Evolutionary conservation across 2,797 vertebrate species (phyloP).

Genomic region (Hirundo rustica): DNA sequence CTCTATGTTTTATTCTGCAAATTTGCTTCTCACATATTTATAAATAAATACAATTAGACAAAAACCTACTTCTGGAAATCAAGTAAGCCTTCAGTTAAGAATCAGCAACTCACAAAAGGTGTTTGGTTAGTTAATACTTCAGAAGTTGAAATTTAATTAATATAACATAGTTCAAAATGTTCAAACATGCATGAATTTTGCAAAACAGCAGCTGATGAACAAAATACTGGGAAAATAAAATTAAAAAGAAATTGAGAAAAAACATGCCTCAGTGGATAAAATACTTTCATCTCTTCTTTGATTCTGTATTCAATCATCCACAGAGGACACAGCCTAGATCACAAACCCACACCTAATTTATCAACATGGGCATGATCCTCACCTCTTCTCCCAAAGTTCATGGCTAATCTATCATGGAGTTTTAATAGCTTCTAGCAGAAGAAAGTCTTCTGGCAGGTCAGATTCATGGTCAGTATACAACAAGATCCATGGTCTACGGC

Average conservation of each 20-base stretch:
- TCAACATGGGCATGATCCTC: not conserved
- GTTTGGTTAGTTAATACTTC: constrained; percentile 10
- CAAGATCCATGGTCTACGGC: not conserved
- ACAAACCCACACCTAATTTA: not conserved
- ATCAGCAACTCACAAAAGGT: constrained; percentile 14
- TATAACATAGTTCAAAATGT: not conserved
- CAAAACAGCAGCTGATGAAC: not conserved
- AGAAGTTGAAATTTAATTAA: constrained; percentile 29
- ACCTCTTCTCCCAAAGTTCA: not conserved
- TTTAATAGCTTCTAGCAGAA: not conserved
- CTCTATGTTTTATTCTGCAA: not conserved
- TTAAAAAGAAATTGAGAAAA: not conserved
- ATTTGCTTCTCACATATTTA: not conserved
- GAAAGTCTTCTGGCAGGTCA: not conserved
- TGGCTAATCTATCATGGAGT: not conserved
- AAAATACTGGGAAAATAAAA: not conserved
- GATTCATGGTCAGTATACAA: not conserved
- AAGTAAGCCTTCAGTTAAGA: constrained; percentile 16
- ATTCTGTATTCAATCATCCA: not conserved
- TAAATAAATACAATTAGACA: constrained; percentile 18
- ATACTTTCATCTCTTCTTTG: constrained; percentile 1
- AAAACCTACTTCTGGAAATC: constrained; percentile 6
- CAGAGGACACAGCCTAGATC: not conserved
- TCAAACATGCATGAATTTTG: constrained; percentile 9
- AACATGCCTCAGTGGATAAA: not conserved